Evolutionary conservation across 2,113 vertebrate species (phyloP).

Genomic region (Neotoma lepida): DNA sequence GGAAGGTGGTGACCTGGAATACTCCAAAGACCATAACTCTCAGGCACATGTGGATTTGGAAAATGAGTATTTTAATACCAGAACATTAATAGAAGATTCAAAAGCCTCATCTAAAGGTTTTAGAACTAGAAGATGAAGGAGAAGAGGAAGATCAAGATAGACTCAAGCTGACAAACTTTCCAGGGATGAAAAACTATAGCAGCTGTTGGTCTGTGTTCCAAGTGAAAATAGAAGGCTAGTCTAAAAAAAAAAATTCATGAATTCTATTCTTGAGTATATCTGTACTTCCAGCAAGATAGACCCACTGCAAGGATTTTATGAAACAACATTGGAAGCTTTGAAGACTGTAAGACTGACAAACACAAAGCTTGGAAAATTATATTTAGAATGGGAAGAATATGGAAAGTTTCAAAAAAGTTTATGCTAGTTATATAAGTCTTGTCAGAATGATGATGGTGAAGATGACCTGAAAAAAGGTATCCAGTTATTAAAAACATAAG

Average conservation of each 20-base stretch:
- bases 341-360: background rate
- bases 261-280: constrained; percentile 95
- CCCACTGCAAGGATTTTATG: background rate
- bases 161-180: constrained; percentile 97
- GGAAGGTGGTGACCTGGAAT: background rate
- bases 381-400: background rate
- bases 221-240: constrained; percentile 97
- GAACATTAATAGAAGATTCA: background rate
- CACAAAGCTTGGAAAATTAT: background rate
- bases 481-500: constrained; percentile 97
- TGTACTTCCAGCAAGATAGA: constrained; percentile 91
- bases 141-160: constrained; percentile 99
- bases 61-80: background rate
- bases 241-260: constrained; percentile 94
- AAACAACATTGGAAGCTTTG: background rate
- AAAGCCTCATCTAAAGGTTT: constrained; percentile 81
- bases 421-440: background rate
- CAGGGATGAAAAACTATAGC: constrained; percentile 99
- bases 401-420: background rate
- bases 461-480: constrained; percentile 97
- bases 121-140: constrained; percentile 98
- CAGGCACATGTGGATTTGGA: background rate
- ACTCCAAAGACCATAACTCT: background rate
- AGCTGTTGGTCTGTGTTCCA: constrained; percentile 96
- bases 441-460: constrained; percentile 97